Evolutionary conservation across 2,113 vertebrate genomes (phyloP).

Genomic region (Castor canadensis): DNA sequence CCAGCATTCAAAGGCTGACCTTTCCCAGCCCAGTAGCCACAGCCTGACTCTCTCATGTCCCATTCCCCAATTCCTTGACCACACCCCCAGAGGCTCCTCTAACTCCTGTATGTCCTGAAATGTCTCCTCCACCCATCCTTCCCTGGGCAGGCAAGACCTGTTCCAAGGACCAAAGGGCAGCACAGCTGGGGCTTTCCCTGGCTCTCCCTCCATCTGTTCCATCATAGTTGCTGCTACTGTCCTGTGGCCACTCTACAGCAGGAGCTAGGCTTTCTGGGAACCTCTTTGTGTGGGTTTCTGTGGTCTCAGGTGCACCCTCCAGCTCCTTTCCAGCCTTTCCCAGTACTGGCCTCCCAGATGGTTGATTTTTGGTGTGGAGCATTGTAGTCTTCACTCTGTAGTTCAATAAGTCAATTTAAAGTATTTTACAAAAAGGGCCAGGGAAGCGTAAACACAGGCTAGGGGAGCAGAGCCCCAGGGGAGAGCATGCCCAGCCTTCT

Average conservation of each 20-base stretch:
- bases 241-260: too few species aligned
- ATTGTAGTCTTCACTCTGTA: not conserved
- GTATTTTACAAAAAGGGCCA: not conserved
- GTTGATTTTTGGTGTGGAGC: not conserved
- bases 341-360: not conserved
- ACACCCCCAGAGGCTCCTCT: accelerated
- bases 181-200: accelerated
- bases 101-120: not conserved
- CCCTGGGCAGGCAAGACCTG: too few species aligned
- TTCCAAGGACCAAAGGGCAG: not conserved
- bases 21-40: accelerated
- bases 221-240: too few species aligned
- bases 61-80: not conserved
- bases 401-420: not conserved
- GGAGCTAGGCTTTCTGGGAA: not conserved
- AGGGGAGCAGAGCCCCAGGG: not conserved
- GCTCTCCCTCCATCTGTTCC: accelerated
- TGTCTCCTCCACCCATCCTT: not conserved
- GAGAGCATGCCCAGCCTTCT: not conserved
- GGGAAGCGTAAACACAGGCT: not conserved
- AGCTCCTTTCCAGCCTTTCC: not conserved
- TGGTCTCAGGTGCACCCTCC: not conserved
- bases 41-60: not conserved
- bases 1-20: accelerated
- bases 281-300: accelerated